phyloP scores from a whole-genome alignment of 2,888 invertebrate species.

The Leptothorax acervorum region DNA sequence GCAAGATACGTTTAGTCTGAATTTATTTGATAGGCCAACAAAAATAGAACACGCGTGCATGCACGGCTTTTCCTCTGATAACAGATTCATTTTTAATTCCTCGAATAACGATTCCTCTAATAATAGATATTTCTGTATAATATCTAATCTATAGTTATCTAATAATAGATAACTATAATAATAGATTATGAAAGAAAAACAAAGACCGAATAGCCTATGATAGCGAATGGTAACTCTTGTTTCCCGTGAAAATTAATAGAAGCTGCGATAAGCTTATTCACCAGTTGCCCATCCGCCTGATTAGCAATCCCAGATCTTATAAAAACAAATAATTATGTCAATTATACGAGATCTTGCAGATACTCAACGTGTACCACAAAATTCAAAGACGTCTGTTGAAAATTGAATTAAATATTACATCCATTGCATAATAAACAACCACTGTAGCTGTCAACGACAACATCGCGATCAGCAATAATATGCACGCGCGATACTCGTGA shows the following conservation, averaged over 20 bases:
- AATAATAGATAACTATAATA: too few species aligned
- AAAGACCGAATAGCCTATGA: background rate
- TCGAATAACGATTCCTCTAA: background rate
- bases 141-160: too few species aligned
- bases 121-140: background rate
- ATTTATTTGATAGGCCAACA: background rate
- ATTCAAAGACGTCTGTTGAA: background rate
- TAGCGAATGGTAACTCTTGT: background rate
- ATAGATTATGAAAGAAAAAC: background rate
- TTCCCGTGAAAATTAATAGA: background rate
- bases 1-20: background rate
- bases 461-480: slow-evolving; percentile 9
- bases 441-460: background rate
- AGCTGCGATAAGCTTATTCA: slow-evolving; percentile 10
- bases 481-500: background rate
- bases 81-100: background rate
- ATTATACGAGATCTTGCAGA: background rate
- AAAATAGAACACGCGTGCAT: background rate
- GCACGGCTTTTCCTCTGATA: background rate
- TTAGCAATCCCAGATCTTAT: background rate
- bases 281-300: background rate
- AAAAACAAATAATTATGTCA: background rate
- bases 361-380: background rate
- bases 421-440: background rate
- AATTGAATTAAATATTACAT: background rate